A percentile compares a stretch with the other conserved stretches of the same genome.
Conservation (phyloP, 1,140 invertebrate species). For the Microplitis demolitor region DNA sequence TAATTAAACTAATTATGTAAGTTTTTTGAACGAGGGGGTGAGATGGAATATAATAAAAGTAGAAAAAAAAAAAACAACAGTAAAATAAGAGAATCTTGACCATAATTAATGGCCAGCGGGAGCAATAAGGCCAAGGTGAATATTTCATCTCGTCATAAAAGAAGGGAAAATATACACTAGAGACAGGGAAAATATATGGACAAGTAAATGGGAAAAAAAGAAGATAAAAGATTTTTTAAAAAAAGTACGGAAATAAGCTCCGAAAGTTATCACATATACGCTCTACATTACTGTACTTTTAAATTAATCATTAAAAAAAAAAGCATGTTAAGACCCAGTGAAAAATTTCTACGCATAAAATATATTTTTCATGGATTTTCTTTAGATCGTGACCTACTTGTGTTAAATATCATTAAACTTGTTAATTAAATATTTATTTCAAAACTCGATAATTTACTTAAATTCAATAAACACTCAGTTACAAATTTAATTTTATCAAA, state of each 20-base stretch:
- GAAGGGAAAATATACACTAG: slow-evolving; percentile 6
- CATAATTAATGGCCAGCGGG: slow-evolving; percentile 17
- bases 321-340: no score
- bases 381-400: no score
- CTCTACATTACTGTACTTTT: not conserved
- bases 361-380: no score
- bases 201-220: slow-evolving; percentile 6
- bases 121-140: slow-evolving; percentile 18
- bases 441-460: no score
- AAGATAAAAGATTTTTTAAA: not conserved
- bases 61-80: not conserved
- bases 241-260: not conserved
- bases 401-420: no score
- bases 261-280: not conserved
- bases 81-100: not conserved
- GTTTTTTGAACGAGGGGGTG: not conserved
- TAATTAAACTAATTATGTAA: not conserved
- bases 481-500: no score
- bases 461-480: no score
- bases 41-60: not conserved
- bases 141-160: slow-evolving; percentile 19
- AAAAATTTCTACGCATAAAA: no score
- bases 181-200: slow-evolving; percentile 4
- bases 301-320: not conserved
- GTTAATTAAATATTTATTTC: no score